A percentile compares a stretch with the other conserved stretches of the same genome.
Evolutionary conservation across 2,797 vertebrate species (phyloP).

Genomic region (Amblyopsis hoosieri): DNA sequence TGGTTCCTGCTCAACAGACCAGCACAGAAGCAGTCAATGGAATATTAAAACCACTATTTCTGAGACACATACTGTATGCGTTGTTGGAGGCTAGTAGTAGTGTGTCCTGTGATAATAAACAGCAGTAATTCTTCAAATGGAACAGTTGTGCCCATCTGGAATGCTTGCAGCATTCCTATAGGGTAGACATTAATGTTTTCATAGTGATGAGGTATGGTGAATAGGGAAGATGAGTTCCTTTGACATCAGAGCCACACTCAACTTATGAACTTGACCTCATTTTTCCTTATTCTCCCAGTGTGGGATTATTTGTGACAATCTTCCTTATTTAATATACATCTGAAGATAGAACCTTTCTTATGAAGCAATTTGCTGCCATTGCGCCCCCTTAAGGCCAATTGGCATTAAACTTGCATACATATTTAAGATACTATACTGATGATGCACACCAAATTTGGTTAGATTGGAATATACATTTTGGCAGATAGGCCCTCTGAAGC

Average conservation of each 20-base stretch:
- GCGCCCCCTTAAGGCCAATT: too few species aligned
- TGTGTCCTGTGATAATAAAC: constrained; percentile 37
- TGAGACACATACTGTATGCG: constrained; percentile 24
- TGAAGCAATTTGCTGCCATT: too few species aligned
- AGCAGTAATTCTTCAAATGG: constrained; percentile 38
- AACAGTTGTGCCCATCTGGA: constrained; percentile 17
- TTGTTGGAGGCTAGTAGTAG: constrained; percentile 26
- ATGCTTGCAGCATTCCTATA: constrained; percentile 8
- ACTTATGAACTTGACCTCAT: background rate
- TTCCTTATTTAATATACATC: too few species aligned
- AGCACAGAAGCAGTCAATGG: constrained; percentile 65
- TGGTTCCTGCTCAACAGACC: constrained; percentile 74
- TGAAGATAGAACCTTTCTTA: too few species aligned
- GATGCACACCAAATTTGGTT: too few species aligned
- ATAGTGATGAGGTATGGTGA: background rate
- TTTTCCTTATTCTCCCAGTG: too few species aligned
- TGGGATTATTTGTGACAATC: too few species aligned
- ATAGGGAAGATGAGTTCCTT: constrained; percentile 10
- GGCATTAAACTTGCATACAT: too few species aligned
- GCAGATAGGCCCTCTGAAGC: too few species aligned
- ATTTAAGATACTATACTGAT: too few species aligned
- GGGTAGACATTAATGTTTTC: constrained; percentile 25
- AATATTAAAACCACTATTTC: constrained; percentile 74
- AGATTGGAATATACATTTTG: too few species aligned
- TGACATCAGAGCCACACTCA: background rate